Base-by-base conservation (phyloP, 2,797 vertebrate genomes). In the Petrocephalus schoutedeni region DNA sequence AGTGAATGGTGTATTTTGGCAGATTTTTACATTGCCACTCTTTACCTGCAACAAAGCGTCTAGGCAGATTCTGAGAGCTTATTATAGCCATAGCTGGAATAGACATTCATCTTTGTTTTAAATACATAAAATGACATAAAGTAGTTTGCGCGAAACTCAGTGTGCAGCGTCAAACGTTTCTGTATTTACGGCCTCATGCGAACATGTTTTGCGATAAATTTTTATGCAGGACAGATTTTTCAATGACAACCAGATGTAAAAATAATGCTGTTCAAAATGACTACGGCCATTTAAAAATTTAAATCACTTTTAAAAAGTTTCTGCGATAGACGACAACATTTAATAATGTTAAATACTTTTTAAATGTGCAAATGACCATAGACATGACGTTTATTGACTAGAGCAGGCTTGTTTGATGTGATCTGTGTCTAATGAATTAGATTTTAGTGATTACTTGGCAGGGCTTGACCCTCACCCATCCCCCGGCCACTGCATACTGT, bases 401-500 rank as follows among this genome's bases (percentile, higher is more conserved):
- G 16, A 77, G 84, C 89, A 74, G 9, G 89, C 86, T 88, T 59
- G 85, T 89, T 88, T 91, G 88, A 89, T 90, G 88, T 89, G 87
- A 87, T 88, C 89, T 90, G 89, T 90, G 88, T 89, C 87, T 90
- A 59, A 87, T 84, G 12, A 28, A 56, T 85, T 59, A 87, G 58
- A 64, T 61, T 87, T 87, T 87, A 85, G 59, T 57, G 82, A 61
- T 49, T 86, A 88, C 56, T 77, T 82, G 51, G 57, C 90, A 89
- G 86, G 90, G 89, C 88, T 91, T 92, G 91, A 92, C 90, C 89
- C 88, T 89, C 74, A 83, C 87, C 87, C 82, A 89, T 88, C 87
- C 88, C 90, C 32, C 86, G 91, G 90, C 91, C 90, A 89, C 89
- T 89, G 49, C 89, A 85, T 88, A 91, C 91, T 88, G 90, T 92